These are phyloP conservation scores for Oryzias dopingdopingensis DNA, from an alignment of 2,797 vertebrate genomes.

Conservation along the genomic window DNA sequence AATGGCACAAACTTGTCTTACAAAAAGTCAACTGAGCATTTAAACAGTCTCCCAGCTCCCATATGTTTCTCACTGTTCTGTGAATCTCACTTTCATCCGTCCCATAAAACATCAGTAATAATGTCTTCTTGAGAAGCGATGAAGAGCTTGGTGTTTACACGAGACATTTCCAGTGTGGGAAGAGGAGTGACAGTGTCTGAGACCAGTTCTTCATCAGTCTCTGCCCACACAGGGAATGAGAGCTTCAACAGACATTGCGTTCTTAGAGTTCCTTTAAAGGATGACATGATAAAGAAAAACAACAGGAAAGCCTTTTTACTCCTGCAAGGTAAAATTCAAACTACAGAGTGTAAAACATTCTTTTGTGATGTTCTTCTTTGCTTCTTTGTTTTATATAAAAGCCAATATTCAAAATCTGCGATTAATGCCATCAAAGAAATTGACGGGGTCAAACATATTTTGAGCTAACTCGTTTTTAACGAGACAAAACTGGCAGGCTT, in stretches of 20 bases:
- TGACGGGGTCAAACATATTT: too few species aligned
- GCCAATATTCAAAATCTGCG: too few species aligned
- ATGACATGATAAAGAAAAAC: too few species aligned
- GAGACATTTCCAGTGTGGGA: conserved; percentile 62
- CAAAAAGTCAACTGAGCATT: not conserved
- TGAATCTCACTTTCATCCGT: conserved; percentile 43
- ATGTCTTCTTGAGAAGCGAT: conserved; percentile 47
- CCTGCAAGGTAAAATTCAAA: too few species aligned
- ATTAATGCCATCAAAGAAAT: too few species aligned
- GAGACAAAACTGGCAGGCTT: too few species aligned
- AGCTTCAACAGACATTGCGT: conserved; percentile 36
- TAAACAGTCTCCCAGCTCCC: conserved; percentile 5
- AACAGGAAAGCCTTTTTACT: too few species aligned
- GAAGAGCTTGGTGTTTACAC: conserved; percentile 60
- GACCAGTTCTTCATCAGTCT: conserved; percentile 39
- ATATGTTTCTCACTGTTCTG: conserved; percentile 38
- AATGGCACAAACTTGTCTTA: not conserved
- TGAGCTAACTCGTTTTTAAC: too few species aligned
- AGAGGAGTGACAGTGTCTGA: conserved; percentile 41
- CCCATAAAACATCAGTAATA: conserved; percentile 48
- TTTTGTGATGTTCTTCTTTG: too few species aligned
- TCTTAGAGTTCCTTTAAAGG: conserved; percentile 6
- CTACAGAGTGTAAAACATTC: too few species aligned
- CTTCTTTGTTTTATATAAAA: too few species aligned
- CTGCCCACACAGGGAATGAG: conserved; percentile 57